Percentiles rank a stretch among this genome's conserved stretches.
phyloP scores from a whole-genome alignment of 2,797 vertebrate species.

The Scolopax bukidnonensis region DNA sequence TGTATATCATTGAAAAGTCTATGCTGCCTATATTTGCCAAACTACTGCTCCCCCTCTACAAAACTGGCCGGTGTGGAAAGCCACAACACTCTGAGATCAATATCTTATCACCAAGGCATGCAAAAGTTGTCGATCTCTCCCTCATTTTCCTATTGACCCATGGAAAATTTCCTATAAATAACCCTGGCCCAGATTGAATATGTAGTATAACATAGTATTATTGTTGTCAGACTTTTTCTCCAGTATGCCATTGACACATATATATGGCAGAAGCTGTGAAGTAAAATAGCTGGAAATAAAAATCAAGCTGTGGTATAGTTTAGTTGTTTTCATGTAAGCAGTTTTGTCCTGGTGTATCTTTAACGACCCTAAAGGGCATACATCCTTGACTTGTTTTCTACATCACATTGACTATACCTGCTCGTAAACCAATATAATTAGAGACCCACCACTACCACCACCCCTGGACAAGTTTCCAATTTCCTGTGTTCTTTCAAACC shows the following conservation, averaged over 20 bases:
- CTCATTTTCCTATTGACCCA: not conserved
- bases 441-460: not conserved
- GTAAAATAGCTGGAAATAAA: not conserved
- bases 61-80: not conserved
- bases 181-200: not conserved
- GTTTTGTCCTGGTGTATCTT: not conserved
- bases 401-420: not conserved
- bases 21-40: not conserved
- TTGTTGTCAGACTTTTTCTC: not conserved
- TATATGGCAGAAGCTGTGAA: not conserved
- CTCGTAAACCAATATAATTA: not conserved
- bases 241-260: not conserved
- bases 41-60: not conserved
- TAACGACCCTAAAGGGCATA: not conserved
- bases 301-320: not conserved
- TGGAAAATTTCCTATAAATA: not conserved
- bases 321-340: not conserved
- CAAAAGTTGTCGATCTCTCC: not conserved
- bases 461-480: not conserved
- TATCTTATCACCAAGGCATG: not conserved
- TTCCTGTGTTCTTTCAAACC: not conserved
- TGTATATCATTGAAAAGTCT: not conserved
- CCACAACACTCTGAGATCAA: not conserved
- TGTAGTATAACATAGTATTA: not conserved
- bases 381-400: not conserved